Base-by-base conservation (phyloP, 1,140 invertebrate genomes). In the Cotesia glomerata region DNA sequence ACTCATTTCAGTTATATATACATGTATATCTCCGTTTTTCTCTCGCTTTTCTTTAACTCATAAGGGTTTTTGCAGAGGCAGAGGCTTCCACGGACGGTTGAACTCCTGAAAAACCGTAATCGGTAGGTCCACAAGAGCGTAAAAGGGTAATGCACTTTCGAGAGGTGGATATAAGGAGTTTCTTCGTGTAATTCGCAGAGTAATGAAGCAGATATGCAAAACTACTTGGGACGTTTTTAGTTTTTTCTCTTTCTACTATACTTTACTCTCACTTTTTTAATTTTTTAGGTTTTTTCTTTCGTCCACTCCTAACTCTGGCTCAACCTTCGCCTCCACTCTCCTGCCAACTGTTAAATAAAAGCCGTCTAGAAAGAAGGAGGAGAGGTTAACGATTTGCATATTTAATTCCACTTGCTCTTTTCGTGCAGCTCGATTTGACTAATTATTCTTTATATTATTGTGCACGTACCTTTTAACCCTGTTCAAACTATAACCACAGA, bases 151-250 rank as follows among this genome's bases (percentile, higher is more conserved):
- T 76, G 69, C 69, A 64, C 63, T 70, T 73, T 64, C 16, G 62
- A 71, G 45, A 51, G 35, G 39, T 59, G 74, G 69, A 76, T 75
- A 76, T 76, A 79, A 77, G 75, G 72, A 77, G 75, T 78, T 75
- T 61, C 72, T 75, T 66, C 72, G 62, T 65, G 73, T 81, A 78
- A 79, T 78, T 78, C 74, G 69, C 68, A 62, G 63, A 74, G 74
- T 80, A 79, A 81, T 78, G 75, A 80, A 81, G 79, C 72, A 78
- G 77, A 80, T 79, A 81, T 81, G 79, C 79, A 80, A 80, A 79
- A 81, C 77, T 80, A 78, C 75, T 79, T 77, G 78, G 72, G 66
- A 72, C 63, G 72, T 76, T 70, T 65, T 54, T 34, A 59, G 49
- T 45, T 63, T 32, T 58, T 58, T 73, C 63, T 66, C 65, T 69